Evolutionary conservation across 2,113 vertebrate genomes (phyloP).

Genomic region (Eptatretus burgeri): DNA sequence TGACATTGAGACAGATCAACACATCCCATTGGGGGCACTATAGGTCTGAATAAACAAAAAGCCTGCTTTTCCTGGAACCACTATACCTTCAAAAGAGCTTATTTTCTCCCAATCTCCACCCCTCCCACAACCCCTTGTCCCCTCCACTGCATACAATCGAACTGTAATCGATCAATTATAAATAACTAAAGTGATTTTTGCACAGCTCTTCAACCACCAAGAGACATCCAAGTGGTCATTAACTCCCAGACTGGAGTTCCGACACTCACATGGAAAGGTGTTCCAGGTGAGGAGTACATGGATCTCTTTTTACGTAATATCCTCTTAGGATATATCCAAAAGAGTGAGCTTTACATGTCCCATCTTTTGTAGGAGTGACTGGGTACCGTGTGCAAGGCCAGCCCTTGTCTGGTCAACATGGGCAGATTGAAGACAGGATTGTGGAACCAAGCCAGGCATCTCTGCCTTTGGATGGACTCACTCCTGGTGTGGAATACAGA

Average conservation of each 20-base stretch:
- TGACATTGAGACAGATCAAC: too few relatives aligned
- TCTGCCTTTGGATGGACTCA: slow-evolving; percentile 59
- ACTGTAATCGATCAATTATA: too few relatives aligned
- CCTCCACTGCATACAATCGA: too few relatives aligned
- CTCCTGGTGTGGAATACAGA: slow-evolving; percentile 66
- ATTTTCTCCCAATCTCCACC: too few relatives aligned
- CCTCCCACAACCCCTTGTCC: too few relatives aligned
- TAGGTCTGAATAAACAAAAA: too few relatives aligned
- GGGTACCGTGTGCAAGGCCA: slow-evolving; percentile 52
- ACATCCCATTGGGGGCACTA: too few relatives aligned
- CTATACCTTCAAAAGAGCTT: too few relatives aligned
- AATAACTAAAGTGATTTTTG: not conserved
- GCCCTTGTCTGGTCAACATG: slow-evolving; percentile 40
- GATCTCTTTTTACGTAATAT: too few relatives aligned
- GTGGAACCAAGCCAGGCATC: slow-evolving; percentile 40
- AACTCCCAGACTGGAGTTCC: slow-evolving; percentile 38
- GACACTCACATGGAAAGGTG: slow-evolving; percentile 44
- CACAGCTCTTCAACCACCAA: slow-evolving; percentile 53
- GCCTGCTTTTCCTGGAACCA: too few relatives aligned
- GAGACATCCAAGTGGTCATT: slow-evolving; percentile 33
- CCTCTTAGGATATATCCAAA: too few relatives aligned
- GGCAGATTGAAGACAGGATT: slow-evolving; percentile 53
- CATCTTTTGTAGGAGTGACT: slow-evolving; percentile 31
- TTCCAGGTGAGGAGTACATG: slow-evolving; percentile 27
- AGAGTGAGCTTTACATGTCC: not conserved